These are phyloP conservation scores for Syngnathus acus DNA, from an alignment of 2,797 vertebrate species.

Conservation along the genomic window DNA sequence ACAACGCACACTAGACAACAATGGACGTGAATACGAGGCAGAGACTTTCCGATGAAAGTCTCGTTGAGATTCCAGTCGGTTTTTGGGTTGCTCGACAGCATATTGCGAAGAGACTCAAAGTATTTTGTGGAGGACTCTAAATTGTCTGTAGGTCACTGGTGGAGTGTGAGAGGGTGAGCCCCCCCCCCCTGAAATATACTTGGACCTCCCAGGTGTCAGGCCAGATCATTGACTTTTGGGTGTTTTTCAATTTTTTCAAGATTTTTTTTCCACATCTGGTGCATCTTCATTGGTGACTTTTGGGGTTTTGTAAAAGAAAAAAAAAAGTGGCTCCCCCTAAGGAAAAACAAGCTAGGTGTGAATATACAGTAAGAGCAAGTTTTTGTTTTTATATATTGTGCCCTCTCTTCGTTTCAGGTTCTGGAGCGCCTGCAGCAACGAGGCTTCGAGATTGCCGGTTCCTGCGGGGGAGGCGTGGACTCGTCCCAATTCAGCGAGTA, in stretches of 20 bases:
- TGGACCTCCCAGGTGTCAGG: too few species aligned
- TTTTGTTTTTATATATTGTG: not conserved
- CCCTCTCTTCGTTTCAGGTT: slow-evolving; percentile 66
- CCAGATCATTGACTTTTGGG: too few species aligned
- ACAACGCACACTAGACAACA: slow-evolving; percentile 19
- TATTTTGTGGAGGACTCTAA: too few species aligned
- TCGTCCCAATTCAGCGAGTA: slow-evolving; percentile 99
- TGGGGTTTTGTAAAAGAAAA: too few species aligned
- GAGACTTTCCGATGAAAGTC: slow-evolving; percentile 18
- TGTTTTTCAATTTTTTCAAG: too few species aligned
- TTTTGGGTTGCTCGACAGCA: not conserved
- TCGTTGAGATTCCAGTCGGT: slow-evolving; percentile 47
- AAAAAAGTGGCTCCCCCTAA: too few species aligned
- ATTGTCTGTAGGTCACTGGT: too few species aligned
- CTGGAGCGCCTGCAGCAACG: slow-evolving; percentile 94
- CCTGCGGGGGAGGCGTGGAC: slow-evolving; percentile 94
- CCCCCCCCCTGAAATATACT: too few species aligned
- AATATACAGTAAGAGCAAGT: not conserved
- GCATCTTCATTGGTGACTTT: too few species aligned
- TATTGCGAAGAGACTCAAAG: not conserved
- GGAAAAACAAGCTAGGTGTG: too few species aligned
- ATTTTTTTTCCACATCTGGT: too few species aligned
- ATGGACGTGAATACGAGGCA: slow-evolving; percentile 23
- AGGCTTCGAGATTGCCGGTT: slow-evolving; percentile 92
- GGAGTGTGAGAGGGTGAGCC: too few species aligned